phyloP scores from a whole-genome alignment of 2,113 vertebrate species.

The Trematomus loennbergii region DNA sequence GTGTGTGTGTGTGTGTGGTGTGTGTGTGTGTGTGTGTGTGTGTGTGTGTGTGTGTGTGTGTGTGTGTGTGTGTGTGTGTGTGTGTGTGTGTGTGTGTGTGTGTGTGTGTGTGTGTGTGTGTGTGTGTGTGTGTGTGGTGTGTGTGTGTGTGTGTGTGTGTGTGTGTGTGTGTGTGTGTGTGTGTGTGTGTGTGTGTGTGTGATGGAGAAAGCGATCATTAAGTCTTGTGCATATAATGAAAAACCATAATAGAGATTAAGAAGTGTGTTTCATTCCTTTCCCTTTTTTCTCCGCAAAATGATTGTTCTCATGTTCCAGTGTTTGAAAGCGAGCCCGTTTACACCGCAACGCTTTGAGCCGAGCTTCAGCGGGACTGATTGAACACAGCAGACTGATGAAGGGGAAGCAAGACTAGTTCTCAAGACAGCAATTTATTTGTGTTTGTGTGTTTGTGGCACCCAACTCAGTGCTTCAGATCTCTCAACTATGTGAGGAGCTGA shows the following conservation, averaged over 20 bases:
- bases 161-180: conserved; percentile 14
- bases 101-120: too few species aligned
- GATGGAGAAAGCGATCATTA: conserved; percentile 57
- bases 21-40: too few species aligned
- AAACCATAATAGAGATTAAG: conserved; percentile 70
- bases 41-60: too few species aligned
- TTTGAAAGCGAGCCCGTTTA: conserved; percentile 63
- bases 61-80: too few species aligned
- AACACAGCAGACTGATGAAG: conserved; percentile 67
- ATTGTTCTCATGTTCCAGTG: conserved; percentile 51
- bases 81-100: too few species aligned
- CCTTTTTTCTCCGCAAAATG: conserved; percentile 48
- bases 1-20: too few species aligned
- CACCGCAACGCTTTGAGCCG: conserved; percentile 58
- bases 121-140: background rate
- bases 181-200: conserved; percentile 28
- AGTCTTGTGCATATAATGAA: conserved; percentile 72
- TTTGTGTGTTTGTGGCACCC: conserved; percentile 74
- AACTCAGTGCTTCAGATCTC: conserved; percentile 71
- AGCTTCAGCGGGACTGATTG: conserved; percentile 58
- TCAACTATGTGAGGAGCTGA: conserved; percentile 62
- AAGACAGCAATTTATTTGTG: conserved; percentile 72
- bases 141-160: too few species aligned
- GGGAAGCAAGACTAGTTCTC: conserved; percentile 69
- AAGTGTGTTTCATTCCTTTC: conserved; percentile 67